Conservation (phyloP, 2,888 invertebrate species). For the Acanthosepion esculentum region DNA sequence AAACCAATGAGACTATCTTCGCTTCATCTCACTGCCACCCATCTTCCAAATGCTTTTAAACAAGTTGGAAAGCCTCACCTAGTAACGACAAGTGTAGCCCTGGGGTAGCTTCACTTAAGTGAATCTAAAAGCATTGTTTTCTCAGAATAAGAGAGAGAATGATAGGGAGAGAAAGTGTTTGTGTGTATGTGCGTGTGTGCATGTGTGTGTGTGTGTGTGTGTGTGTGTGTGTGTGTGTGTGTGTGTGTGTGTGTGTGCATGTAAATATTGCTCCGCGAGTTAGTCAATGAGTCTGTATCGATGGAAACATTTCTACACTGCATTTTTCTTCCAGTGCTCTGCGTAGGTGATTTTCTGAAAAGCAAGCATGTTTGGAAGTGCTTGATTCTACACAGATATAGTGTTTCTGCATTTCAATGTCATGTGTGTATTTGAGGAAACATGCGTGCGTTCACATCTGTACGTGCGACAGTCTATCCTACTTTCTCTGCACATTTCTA, state of each 20-base stretch:
- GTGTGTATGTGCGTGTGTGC: not conserved
- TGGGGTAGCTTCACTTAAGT: constrained; percentile 17
- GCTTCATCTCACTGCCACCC: not conserved
- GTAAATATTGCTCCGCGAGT: not conserved
- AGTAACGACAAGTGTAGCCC: constrained; percentile 6
- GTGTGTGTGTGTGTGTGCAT: not conserved
- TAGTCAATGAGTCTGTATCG: not conserved
- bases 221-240: not conserved
- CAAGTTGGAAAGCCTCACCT: not conserved
- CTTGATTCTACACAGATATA: not conserved
- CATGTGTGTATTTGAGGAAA: not conserved
- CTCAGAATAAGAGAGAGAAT: no score
- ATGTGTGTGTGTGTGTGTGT: not conserved
- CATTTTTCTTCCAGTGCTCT: not conserved
- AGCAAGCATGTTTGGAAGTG: not conserved
- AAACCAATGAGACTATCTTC: not conserved
- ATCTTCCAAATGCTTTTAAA: constrained; percentile 4
- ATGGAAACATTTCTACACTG: not conserved
- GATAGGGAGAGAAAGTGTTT: no score
- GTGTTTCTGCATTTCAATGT: not conserved
- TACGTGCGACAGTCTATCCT: no score
- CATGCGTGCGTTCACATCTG: no score
- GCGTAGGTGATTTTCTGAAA: not conserved
- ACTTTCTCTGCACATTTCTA: no score
- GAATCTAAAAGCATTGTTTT: not conserved